Evolutionary conservation across 2,888 invertebrate species (phyloP).

Genomic region (Tipula helvola): DNA sequence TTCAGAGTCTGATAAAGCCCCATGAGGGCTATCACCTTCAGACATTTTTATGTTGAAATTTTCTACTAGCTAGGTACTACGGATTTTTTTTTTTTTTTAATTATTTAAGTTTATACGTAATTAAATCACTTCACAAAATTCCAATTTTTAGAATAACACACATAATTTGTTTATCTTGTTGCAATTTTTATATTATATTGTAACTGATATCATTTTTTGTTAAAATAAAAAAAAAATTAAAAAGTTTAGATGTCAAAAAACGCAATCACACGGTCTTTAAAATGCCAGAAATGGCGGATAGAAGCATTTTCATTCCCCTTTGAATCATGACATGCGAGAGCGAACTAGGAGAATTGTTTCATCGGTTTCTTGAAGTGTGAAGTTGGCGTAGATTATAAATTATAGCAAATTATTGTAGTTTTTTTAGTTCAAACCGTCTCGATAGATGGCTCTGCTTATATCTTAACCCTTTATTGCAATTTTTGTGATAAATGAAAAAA

Average conservation of each 20-base stretch:
- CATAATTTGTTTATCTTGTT: neutral
- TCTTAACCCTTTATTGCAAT: neutral
- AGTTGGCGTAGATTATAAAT: neutral
- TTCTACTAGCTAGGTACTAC: neutral
- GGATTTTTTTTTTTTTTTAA: neutral
- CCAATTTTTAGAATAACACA: neutral
- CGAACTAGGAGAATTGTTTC: neutral
- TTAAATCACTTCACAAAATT: neutral
- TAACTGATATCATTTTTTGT: neutral
- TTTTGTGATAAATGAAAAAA: too few relatives aligned
- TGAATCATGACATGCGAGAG: conserved; percentile 7
- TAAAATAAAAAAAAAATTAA: neutral
- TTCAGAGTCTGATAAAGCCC: conserved; percentile 14
- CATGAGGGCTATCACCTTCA: conserved; percentile 7
- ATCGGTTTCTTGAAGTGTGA: neutral
- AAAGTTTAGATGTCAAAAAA: conserved; percentile 14
- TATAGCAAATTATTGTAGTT: neutral
- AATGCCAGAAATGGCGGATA: conserved; percentile 18
- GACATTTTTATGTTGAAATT: neutral
- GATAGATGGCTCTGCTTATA: neutral
- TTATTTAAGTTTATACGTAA: neutral
- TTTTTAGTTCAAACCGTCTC: neutral
- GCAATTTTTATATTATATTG: neutral
- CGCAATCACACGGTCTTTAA: conserved; percentile 17
- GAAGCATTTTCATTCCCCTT: conserved; percentile 8